A percentile compares a stretch with the other conserved stretches of the same genome.
Evolutionary conservation across 1,140 invertebrate species (phyloP).

Genomic region (Sycophaga agraensis): DNA sequence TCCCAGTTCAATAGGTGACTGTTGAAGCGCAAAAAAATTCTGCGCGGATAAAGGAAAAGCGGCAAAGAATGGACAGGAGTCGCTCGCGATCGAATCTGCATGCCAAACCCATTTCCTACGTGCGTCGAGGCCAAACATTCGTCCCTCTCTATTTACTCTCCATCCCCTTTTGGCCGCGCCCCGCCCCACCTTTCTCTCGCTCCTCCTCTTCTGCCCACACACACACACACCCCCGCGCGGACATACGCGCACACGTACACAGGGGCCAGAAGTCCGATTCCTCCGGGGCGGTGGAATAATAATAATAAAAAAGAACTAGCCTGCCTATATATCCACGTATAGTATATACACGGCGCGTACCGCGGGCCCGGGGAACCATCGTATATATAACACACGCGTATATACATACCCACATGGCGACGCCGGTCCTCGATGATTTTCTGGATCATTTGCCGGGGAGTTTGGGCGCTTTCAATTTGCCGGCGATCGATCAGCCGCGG

Average conservation of each 20-base stretch:
- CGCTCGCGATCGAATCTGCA: slow-evolving; percentile 37
- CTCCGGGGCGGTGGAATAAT: too few species aligned
- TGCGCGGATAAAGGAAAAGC: neutral
- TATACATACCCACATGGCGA: too few species aligned
- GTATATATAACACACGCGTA: too few species aligned
- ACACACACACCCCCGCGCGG: too few species aligned
- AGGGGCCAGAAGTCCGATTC: too few species aligned
- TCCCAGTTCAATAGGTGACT: too few species aligned
- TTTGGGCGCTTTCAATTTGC: slow-evolving; percentile 12
- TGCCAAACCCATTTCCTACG: slow-evolving; percentile 40
- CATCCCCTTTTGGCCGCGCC: slow-evolving; percentile 5
- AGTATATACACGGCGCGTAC: too few species aligned
- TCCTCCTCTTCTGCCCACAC: too few species aligned
- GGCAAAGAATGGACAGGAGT: slow-evolving; percentile 10
- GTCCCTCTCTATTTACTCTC: slow-evolving; percentile 24
- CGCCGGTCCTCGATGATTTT: slow-evolving; percentile 15
- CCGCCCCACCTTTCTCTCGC: neutral
- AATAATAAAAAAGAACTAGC: too few species aligned
- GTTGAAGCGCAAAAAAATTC: too few species aligned
- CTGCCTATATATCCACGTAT: too few species aligned
- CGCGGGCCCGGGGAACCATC: neutral
- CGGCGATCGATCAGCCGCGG: slow-evolving; percentile 8
- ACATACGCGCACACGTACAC: neutral
- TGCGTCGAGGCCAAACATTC: slow-evolving; percentile 21
- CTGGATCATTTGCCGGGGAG: slow-evolving; percentile 7